phyloP scores from a whole-genome alignment of 2,797 vertebrate species.

The Okamejei kenojei region DNA sequence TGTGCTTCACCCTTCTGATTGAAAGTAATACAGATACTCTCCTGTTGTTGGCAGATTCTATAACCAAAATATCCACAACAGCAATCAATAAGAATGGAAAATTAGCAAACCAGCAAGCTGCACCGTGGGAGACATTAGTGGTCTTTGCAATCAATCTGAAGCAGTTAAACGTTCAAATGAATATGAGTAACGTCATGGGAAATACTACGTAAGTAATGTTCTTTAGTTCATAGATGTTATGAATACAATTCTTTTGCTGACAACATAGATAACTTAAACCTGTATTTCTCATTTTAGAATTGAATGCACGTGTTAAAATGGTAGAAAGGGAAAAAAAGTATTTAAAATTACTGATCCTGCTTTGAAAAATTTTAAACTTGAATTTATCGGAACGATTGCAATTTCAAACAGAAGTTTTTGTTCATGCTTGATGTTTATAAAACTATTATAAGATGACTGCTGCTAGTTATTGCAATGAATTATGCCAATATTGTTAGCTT shows the following conservation, averaged over 20 bases:
- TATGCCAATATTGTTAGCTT: neutral
- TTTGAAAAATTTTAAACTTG: neutral
- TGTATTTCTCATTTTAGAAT: neutral
- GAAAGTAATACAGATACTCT: conserved; percentile 28
- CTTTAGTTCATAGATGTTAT: neutral
- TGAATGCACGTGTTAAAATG: neutral
- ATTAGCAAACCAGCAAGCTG: conserved; percentile 78
- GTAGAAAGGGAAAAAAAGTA: neutral
- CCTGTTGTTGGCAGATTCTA: conserved; percentile 62
- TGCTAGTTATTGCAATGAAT: neutral
- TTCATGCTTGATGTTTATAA: neutral
- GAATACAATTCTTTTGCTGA: neutral
- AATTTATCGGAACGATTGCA: neutral
- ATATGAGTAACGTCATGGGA: conserved; percentile 99
- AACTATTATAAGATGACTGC: neutral
- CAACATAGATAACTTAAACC: neutral
- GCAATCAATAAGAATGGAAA: conserved; percentile 81
- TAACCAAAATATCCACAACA: conserved; percentile 84
- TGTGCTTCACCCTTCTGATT: neutral
- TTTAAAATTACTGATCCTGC: neutral
- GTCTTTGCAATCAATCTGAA: conserved; percentile 97
- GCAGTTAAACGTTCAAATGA: conserved; percentile 95
- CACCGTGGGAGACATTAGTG: conserved; percentile 94
- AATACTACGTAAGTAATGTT: conserved; percentile 83
- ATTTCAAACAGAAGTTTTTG: neutral